Percentiles rank a stretch among this genome's conserved stretches.
phyloP scores from a whole-genome alignment of 2,113 vertebrate genomes.

The Sterrhoptilus dennistouni region DNA sequence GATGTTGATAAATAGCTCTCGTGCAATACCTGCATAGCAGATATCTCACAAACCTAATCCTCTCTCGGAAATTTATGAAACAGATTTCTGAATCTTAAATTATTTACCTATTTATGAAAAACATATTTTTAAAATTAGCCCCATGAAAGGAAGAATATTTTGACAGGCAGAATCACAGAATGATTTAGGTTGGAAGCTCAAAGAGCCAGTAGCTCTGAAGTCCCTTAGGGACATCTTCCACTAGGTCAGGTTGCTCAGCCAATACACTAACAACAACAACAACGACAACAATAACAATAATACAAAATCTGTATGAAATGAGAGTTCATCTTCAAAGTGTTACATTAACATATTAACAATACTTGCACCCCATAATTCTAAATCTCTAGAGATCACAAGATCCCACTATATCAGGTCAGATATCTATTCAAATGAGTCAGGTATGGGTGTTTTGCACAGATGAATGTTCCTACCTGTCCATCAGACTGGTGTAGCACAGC shows the following conservation, averaged over 20 bases:
- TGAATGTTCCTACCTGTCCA: conserved; percentile 21
- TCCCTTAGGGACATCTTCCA: not conserved
- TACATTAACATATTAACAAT: not conserved
- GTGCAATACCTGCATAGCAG: not conserved
- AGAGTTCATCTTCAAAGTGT: not conserved
- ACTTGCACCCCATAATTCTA: not conserved
- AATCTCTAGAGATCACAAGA: not conserved
- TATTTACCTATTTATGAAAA: not conserved
- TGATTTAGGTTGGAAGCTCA: not conserved
- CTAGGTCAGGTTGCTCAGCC: not conserved
- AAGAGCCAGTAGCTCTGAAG: not conserved
- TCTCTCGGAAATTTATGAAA: not conserved
- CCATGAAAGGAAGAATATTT: not conserved
- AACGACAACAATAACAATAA: not conserved
- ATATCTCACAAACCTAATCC: not conserved
- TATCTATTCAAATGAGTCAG: not conserved
- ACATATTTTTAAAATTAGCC: not conserved
- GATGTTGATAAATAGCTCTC: not conserved
- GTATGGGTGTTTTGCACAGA: not conserved
- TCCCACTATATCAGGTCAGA: not conserved
- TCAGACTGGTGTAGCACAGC: not conserved
- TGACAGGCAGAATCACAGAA: not conserved
- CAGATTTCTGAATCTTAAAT: not conserved
- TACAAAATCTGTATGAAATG: fast-evolving
- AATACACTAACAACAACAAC: not conserved